These are phyloP conservation scores for Philereme vetulata DNA, from an alignment of 2,888 invertebrate species.

Conservation along the genomic window DNA sequence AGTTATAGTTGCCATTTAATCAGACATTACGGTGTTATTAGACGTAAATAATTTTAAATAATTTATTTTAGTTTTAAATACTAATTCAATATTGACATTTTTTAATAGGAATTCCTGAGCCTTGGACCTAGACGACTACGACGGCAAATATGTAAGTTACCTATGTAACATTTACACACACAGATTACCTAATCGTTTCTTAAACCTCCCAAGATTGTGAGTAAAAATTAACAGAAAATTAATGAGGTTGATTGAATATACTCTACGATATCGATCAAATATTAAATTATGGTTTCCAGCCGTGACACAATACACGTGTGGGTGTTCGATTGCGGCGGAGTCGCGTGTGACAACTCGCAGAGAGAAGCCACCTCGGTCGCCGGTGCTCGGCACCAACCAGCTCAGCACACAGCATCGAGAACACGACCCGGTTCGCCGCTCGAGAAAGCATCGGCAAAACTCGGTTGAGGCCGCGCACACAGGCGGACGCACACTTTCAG, in stretches of 20 bases:
- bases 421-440: conserved; percentile 81
- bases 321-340: conserved; percentile 48
- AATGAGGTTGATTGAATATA: conserved; percentile 12
- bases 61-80: conserved; percentile 2
- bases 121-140: conserved; percentile 22
- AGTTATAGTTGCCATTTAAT: conserved; percentile 11
- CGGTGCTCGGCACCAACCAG: conserved; percentile 49
- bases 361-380: conserved; percentile 38
- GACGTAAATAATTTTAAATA: conserved; percentile 2
- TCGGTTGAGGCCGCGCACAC: conserved; percentile 81
- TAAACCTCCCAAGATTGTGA: conserved; percentile 8
- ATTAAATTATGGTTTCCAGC: conserved; percentile 43
- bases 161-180: conserved; percentile 4
- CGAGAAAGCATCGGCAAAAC: conserved; percentile 84
- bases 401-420: conserved; percentile 75
- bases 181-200: too few species aligned
- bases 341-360: conserved; percentile 51
- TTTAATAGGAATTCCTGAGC: conserved; percentile 35
- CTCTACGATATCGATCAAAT: neutral
- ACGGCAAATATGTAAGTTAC: conserved; percentile 15
- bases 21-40: conserved; percentile 7
- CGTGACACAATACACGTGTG: conserved; percentile 64
- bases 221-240: conserved; percentile 22
- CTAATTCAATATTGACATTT: conserved; percentile 22
- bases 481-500: conserved; percentile 76